These are phyloP conservation scores for Corythoichthys haematopterus DNA, from an alignment of 2,113 vertebrate species.

Conservation along the genomic window DNA sequence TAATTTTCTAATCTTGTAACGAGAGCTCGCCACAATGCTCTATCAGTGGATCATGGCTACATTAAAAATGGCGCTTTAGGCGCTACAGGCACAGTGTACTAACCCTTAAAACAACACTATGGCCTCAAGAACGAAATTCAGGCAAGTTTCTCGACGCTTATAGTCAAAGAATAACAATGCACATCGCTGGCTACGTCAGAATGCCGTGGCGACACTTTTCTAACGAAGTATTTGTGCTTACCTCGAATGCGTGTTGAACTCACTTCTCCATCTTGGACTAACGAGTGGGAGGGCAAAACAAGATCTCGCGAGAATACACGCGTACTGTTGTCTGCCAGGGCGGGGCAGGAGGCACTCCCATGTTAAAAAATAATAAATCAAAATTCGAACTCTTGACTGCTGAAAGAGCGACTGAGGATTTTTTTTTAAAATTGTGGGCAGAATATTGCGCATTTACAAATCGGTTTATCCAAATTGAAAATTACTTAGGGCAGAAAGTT, in stretches of 20 bases:
- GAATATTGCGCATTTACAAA: too few relatives aligned
- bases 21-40: slow-evolving; percentile 64
- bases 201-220: slow-evolving; percentile 3
- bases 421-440: too few relatives aligned
- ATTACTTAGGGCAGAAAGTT: too few relatives aligned
- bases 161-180: not conserved
- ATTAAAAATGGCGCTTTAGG: slow-evolving; percentile 82
- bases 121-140: not conserved
- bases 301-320: slow-evolving; percentile 70
- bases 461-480: too few relatives aligned
- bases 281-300: slow-evolving; percentile 58
- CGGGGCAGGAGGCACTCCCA: slow-evolving; percentile 43
- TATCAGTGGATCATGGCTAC: slow-evolving; percentile 65
- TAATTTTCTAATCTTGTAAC: slow-evolving; percentile 37
- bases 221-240: slow-evolving; percentile 57
- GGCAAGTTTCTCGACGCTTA: not conserved
- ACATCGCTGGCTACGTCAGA: not conserved
- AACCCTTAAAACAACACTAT: slow-evolving; percentile 38
- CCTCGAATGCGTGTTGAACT: slow-evolving; percentile 73
- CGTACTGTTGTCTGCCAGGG: slow-evolving; percentile 28
- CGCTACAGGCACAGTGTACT: slow-evolving; percentile 25
- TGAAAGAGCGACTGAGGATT: too few relatives aligned
- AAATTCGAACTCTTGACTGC: too few relatives aligned
- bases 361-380: slow-evolving; percentile 18
- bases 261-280: slow-evolving; percentile 80